These are phyloP conservation scores for Acrossocheilus wenchowensis DNA, from an alignment of 2,797 vertebrate genomes.

Conservation along the genomic window DNA sequence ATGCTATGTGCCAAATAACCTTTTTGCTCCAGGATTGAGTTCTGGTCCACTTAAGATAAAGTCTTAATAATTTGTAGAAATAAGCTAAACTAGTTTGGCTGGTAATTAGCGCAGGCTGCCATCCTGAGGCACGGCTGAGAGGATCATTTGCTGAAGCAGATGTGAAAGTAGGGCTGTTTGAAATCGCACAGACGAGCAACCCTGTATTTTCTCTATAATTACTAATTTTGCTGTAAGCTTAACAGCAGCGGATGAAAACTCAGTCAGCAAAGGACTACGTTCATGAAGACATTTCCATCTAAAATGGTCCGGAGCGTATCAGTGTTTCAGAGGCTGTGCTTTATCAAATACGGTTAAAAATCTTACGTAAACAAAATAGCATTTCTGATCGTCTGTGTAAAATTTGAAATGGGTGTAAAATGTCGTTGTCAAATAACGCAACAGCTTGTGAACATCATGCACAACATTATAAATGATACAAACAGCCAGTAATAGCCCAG, in stretches of 20 bases:
- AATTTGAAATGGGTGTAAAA: conserved; percentile 6
- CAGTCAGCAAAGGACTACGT: conserved; percentile 45
- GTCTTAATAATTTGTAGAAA: conserved; percentile 91
- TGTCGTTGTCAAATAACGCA: conserved; percentile 22
- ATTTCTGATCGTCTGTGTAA: conserved; percentile 2
- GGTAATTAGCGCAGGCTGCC: conserved; percentile 88
- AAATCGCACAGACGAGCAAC: conserved; percentile 76
- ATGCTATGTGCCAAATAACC: conserved; percentile 72
- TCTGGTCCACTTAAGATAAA: conserved; percentile 85
- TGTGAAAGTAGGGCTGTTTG: conserved; percentile 84
- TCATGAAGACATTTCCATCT: conserved; percentile 46
- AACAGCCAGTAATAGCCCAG: conserved; percentile 58
- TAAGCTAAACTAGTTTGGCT: conserved; percentile 89
- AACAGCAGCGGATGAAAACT: conserved; percentile 74
- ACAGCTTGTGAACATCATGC: conserved; percentile 42
- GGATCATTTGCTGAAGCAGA: conserved; percentile 83
- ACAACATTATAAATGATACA: conserved; percentile 58
- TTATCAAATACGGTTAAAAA: conserved; percentile 21
- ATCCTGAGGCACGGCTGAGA: conserved; percentile 75
- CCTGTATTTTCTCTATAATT: conserved; percentile 78
- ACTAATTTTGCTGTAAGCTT: conserved; percentile 81
- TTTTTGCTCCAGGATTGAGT: conserved; percentile 76
- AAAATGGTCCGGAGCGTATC: conserved; percentile 42
- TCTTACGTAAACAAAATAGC: background rate
- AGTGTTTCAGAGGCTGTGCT: conserved; percentile 31